Evolutionary conservation across 2,797 vertebrate species (phyloP), one percentile per base, ranked within the genome.

Genomic region (Sciurus carolinensis): DNA sequence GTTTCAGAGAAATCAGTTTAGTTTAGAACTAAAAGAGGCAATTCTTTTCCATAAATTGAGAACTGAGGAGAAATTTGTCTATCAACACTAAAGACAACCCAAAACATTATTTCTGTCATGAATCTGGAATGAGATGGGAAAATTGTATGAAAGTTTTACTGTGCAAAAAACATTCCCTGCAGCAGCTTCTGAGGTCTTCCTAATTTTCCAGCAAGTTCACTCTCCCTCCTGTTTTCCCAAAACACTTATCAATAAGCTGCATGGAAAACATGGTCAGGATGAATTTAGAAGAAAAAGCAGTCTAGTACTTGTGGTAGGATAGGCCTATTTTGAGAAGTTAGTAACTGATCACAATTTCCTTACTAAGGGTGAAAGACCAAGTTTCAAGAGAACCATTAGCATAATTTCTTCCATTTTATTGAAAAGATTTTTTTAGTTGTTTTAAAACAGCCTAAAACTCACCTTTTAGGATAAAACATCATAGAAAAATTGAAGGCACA

Each of bases 281-380:
- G 39, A 95, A 97, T 88, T 66, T 52, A 87, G 93, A 15, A 90
- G 59, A 77, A 82, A 94, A 85, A 83, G 22, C 10, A 84, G 50
- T 10, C 36, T 90, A 26, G 75, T 26, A 95, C 33, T 90, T 69
- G 44, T 52, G 36, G 67, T 42, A 79, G 64, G 42, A 71, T 64
- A 57, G 26, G 22, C 7, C 42, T 71, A 66, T 67, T 87, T 88
- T 93, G 77, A 50, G 94, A 73, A 15, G 1, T 83, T 90, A 87
- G 30, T 57, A 77, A 82, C 69, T 64, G 66, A 66, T 79, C 62
- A 72, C 59, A 82, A 91, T 87, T 96, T 95, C 59, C 71, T 87
- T 72, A 57, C 14, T 79, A 93, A 95, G n/a, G 7, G 26, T 80
- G 11, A 85, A 91, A 88, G 52, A 30, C 22, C 62, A 92, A 52